Evolutionary conservation across 2,113 vertebrate genomes (phyloP).

Genomic region (Triplophysa tibetana): DNA sequence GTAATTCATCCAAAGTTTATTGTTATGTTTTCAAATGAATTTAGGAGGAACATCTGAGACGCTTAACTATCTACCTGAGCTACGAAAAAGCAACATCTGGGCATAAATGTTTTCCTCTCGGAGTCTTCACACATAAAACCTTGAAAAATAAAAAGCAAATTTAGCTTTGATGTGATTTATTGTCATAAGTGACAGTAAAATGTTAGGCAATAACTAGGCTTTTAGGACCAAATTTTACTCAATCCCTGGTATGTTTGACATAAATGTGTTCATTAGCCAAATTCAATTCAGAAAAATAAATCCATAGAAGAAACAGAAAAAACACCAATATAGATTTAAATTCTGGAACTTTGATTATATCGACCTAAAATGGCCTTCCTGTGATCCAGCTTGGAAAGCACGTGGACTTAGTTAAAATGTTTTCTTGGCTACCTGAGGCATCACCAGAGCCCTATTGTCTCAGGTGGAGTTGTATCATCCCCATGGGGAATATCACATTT

Average conservation of each 20-base stretch:
- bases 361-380: conserved; percentile 3
- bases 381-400: conserved; percentile 4
- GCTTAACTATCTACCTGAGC: no score
- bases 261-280: no score
- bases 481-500: conserved; percentile 86
- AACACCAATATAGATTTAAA: not conserved
- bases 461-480: conserved; percentile 66
- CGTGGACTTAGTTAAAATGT: not conserved
- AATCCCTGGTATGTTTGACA: no score
- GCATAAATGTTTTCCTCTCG: no score
- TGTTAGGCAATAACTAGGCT: not conserved
- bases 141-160: no score
- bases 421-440: conserved; percentile 45
- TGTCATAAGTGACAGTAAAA: no score
- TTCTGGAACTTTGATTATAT: not conserved
- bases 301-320: not conserved
- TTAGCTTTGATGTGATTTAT: no score
- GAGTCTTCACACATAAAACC: no score
- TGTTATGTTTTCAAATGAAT: no score
- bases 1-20: no score
- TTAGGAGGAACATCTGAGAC: no score
- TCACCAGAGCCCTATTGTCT: conserved; percentile 84
- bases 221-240: no score
- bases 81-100: not conserved
- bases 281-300: not conserved